Conservation (phyloP, 2,797 vertebrate genomes). For the Sebastes umbrosus region DNA sequence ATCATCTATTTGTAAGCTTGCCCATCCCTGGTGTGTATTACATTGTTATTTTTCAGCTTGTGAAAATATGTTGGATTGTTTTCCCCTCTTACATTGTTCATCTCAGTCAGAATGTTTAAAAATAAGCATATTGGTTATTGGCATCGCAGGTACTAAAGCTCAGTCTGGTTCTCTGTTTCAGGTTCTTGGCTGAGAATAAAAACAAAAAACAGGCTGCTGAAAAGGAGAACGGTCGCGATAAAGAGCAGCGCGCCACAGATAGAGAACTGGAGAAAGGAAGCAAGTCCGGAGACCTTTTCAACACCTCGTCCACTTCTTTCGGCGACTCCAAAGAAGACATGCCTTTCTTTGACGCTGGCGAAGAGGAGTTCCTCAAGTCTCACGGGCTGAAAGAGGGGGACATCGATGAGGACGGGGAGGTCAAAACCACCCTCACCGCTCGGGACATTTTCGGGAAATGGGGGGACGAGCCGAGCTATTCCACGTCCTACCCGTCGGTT, state of each 20-base stretch:
- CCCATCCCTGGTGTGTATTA: conserved; percentile 15
- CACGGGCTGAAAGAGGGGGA: conserved; percentile 88
- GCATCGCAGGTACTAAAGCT: not conserved
- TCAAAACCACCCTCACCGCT: conserved; percentile 80
- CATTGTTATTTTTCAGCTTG: not conserved
- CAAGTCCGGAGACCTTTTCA: conserved; percentile 86
- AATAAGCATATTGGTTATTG: not conserved
- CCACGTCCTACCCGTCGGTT: conserved; percentile 65
- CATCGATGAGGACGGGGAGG: conserved; percentile 85
- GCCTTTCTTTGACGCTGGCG: conserved; percentile 87
- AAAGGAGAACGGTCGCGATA: conserved; percentile 87
- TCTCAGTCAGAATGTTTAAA: not conserved
- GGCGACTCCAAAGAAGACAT: conserved; percentile 86
- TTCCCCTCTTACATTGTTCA: not conserved
- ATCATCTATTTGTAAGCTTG: not conserved
- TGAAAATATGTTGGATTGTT: not conserved
- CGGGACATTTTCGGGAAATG: conserved; percentile 93
- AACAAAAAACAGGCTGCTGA: conserved; percentile 79
- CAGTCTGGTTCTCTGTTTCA: conserved; percentile 64
- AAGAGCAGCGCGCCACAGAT: conserved; percentile 84
- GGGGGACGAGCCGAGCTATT: conserved; percentile 88
- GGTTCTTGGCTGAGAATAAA: conserved; percentile 95
- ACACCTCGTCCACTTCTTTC: conserved; percentile 74
- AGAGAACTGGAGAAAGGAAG: conserved; percentile 87
- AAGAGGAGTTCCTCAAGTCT: conserved; percentile 92